Base-by-base conservation (phyloP, 2,888 invertebrate species). In the Octodonta nipae region DNA sequence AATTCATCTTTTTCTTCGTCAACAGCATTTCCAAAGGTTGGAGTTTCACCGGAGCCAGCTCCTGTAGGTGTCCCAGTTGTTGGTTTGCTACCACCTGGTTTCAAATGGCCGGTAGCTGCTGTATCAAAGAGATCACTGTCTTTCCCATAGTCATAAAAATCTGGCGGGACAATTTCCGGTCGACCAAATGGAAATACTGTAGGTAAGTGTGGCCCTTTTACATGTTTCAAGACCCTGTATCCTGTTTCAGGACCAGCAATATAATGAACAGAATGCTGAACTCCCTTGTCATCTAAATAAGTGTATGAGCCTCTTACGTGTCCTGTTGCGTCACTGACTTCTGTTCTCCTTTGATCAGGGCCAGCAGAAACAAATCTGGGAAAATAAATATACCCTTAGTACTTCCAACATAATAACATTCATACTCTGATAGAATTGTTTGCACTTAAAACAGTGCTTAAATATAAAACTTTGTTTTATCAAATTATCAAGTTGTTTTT, bases 161-260 rank as follows among this genome's bases (percentile, higher is more conserved):
- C 57, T 15, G 56, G 45, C 2, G 60, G 55, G 12, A 71, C 64
- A 54, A 67, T 67, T 27, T 68, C 67, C 0, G 70, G 49, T 56
- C 66, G 11, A 60, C 64, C 50, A 36, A 63, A 60, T 11, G 62
- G 74, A 58, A 70, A 74, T 41, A 70, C 66, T 0, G 71, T 61
- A 0, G 75, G 73, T 34, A 74, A 66, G 53, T 68, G 70, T 1
- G 76, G 76, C 16, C 79, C 78, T 49, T 78, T 71, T 35, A 73
- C 73, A 44, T 72, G 78, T 55, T 80, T 75, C 6, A 82, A 64
- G 2, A 82, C 75, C 26, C 80, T 67, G 51, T 81, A 83, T 1
- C 83, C 83, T 28, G 81, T 82, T 40, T 74, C 78, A 0, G 83
- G 80, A 0, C 83, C 82, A 0, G 82, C 82, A 43, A 78, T 80